phyloP scores from a whole-genome alignment of 37 sponge, comb jelly and placozoan genomes.

The Dysidea cf. avara region DNA sequence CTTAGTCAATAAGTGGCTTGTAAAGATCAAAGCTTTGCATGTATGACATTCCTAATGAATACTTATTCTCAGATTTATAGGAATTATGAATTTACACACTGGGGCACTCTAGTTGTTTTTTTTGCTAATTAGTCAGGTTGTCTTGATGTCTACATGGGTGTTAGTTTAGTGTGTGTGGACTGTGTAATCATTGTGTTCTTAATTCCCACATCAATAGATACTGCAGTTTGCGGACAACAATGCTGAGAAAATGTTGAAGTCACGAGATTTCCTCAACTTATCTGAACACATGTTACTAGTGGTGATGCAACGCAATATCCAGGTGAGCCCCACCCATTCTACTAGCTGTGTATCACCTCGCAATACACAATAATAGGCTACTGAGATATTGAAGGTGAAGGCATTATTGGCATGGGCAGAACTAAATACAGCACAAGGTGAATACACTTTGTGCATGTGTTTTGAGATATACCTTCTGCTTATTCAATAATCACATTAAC shows the following conservation, averaged over 20 bases:
- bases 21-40: too few relatives aligned
- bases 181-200: too few relatives aligned
- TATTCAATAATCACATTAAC: too few relatives aligned
- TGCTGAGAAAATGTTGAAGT: conserved; percentile 61
- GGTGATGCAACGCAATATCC: conserved; percentile 49
- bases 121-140: too few relatives aligned
- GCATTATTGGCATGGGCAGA: conserved; percentile 92
- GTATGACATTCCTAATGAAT: too few relatives aligned
- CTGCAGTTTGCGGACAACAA: conserved; percentile 76
- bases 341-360: not conserved
- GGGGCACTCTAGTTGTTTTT: too few relatives aligned
- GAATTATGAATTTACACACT: too few relatives aligned
- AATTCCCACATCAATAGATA: conserved; percentile 31
- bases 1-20: too few relatives aligned
- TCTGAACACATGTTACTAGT: conserved; percentile 83
- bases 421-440: conserved; percentile 36
- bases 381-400: conserved; percentile 81
- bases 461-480: not conserved
- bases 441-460: not conserved
- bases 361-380: not conserved
- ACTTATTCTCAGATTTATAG: too few relatives aligned
- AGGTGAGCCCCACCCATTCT: not conserved
- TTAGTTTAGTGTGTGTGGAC: too few relatives aligned
- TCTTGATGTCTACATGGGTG: too few relatives aligned
- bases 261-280: conserved; percentile 46